phyloP scores from a whole-genome alignment of 2,797 vertebrate species.

The Tokudaia tokunoshimensis region DNA sequence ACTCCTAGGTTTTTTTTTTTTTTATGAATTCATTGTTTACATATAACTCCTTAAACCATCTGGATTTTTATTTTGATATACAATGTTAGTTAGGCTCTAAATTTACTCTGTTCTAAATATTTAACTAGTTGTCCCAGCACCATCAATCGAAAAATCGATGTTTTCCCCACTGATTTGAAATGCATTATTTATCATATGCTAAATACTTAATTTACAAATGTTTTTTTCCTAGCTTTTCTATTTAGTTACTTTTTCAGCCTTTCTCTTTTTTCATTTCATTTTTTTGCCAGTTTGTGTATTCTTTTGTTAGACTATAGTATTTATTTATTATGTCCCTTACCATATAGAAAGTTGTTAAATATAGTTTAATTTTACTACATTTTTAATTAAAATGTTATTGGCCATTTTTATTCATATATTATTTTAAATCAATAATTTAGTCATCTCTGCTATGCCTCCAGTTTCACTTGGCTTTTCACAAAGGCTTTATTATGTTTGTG shows the following conservation, averaged over 20 bases:
- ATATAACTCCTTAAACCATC: constrained; percentile 80
- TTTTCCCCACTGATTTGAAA: constrained; percentile 78
- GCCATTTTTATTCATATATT: constrained; percentile 23
- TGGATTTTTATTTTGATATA: constrained; percentile 84
- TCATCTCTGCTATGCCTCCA: neutral
- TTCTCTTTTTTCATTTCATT: constrained; percentile 63
- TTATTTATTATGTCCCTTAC: constrained; percentile 50
- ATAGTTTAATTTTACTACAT: constrained; percentile 57
- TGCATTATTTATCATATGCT: constrained; percentile 82
- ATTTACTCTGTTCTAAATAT: constrained; percentile 83
- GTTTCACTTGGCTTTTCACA: neutral
- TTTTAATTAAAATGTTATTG: constrained; percentile 59
- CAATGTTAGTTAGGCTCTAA: constrained; percentile 78
- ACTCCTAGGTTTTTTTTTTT: constrained; percentile 73
- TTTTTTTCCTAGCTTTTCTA: constrained; percentile 65
- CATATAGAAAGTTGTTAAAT: neutral
- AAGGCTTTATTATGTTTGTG: neutral
- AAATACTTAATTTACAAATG: constrained; percentile 81
- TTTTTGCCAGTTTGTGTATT: constrained; percentile 55
- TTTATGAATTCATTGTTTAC: constrained; percentile 81
- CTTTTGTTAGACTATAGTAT: constrained; percentile 37
- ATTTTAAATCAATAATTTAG: neutral
- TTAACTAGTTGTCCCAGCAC: constrained; percentile 81
- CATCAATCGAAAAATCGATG: constrained; percentile 82
- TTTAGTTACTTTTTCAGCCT: constrained; percentile 70